Evolutionary conservation across 1,140 invertebrate genomes (phyloP), one percentile per base, ranked within the genome.

Genomic region (Lepidostoma basale): DNA sequence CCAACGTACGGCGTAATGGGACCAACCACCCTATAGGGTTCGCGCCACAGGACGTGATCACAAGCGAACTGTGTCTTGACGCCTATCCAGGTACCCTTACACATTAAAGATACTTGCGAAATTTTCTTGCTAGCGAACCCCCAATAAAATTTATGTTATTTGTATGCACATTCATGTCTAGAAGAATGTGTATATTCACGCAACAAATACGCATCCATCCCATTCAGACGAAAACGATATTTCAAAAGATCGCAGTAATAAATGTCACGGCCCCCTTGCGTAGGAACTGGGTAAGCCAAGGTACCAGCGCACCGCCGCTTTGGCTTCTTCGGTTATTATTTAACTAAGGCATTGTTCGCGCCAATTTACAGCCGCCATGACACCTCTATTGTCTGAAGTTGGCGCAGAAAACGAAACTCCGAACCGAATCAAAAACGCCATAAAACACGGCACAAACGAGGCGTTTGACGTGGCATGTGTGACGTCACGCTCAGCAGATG

Each of bases 261-360:
- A 60, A 60, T 60, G 56, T 60, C 56, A 60, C 56, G 56, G 56
- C 56, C 36, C 12, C 25, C 23, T 40, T 14, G 56, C 18, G 56
- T 42, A 23, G 36, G 36, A 8, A 40, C 39, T 26, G 22, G 16
- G 20, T 22, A 40, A 22, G 22, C 14, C 52, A 8, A n/a, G n/a
- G 23, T 14, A n/a, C n/a, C n/a, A n/a, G n/a, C n/a, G n/a, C 33
- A 10, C 28, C 52, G 16, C 25, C n/a, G n/a, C 8, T 23, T 18
- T 30, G 39, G 14, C 36, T 40, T 60, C 20, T 60, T 23, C 22
- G 16, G 12, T 25, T 40, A 26, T 60, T 60, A 40, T 26, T 40
- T 40, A 42, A 60, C 33, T 3, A n/a, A 40, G 36, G 16, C 39
- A 60, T 60, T 60, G 56, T 60, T 60, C 20, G 36, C 52, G 52